Conservation (phyloP, 2,888 invertebrate genomes). For the Pandemis corylana region DNA sequence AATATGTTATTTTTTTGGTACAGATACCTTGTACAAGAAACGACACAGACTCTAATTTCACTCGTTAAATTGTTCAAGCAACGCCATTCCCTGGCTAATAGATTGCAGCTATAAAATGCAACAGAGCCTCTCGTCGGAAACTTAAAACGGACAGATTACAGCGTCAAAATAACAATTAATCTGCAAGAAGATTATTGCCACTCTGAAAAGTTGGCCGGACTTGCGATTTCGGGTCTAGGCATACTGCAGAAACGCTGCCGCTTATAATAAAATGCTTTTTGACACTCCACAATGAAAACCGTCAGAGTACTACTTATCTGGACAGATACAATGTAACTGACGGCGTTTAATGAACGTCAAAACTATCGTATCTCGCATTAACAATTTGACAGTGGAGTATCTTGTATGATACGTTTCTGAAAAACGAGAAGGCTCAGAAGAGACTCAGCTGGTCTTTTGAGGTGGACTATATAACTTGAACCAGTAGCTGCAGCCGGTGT, state of each 20-base stretch:
- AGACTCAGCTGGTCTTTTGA: too few relatives aligned
- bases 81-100: slow-evolving; percentile 24
- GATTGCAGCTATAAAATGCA: slow-evolving; percentile 42
- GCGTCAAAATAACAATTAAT: slow-evolving; percentile 43
- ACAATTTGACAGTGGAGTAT: too few relatives aligned
- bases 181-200: slow-evolving; percentile 32
- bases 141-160: slow-evolving; percentile 40
- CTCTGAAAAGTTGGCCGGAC: slow-evolving; percentile 26
- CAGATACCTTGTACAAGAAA: background rate
- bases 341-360: too few relatives aligned
- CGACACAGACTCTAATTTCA: slow-evolving; percentile 30
- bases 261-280: slow-evolving; percentile 26
- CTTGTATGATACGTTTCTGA: too few relatives aligned
- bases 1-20: background rate
- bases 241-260: background rate
- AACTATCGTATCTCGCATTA: too few relatives aligned
- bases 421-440: too few relatives aligned
- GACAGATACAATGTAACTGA: too few relatives aligned
- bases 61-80: slow-evolving; percentile 31
- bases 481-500: too few relatives aligned
- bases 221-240: background rate
- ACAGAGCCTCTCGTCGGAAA: slow-evolving; percentile 27
- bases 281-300: too few relatives aligned
- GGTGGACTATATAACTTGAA: too few relatives aligned
- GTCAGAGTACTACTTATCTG: too few relatives aligned